A percentile compares a stretch with the other conserved stretches of the same genome.
Conservation (phyloP, 1,140 invertebrate species). For the Palaemon carinicauda region DNA sequence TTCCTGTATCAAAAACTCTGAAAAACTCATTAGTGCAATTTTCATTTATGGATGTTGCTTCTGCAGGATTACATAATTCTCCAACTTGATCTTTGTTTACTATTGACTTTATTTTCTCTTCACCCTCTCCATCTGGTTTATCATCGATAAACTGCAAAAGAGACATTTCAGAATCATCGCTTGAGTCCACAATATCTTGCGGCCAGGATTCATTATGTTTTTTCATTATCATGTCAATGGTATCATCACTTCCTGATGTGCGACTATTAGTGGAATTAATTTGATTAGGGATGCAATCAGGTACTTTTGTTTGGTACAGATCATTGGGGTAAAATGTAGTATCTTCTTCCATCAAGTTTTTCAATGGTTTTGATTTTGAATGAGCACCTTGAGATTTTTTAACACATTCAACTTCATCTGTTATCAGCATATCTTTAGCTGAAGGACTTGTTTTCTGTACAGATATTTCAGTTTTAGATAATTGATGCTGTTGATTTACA, state of each 20-base stretch:
- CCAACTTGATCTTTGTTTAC: neutral
- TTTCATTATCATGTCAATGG: slow-evolving; percentile 33
- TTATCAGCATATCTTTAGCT: no score
- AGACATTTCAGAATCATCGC: slow-evolving; percentile 38
- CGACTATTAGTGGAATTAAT: neutral
- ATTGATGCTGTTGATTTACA: no score
- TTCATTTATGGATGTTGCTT: no score
- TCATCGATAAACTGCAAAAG: slow-evolving; percentile 29
- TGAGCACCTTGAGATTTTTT: neutral
- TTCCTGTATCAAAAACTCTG: no score
- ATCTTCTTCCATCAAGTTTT: neutral
- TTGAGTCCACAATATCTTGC: neutral
- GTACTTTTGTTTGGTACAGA: neutral
- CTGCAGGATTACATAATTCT: neutral
- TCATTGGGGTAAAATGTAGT: slow-evolving; percentile 23
- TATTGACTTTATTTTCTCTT: neutral
- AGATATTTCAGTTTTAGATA: no score
- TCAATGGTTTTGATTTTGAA: neutral
- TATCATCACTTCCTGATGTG: slow-evolving; percentile 35
- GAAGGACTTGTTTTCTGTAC: no score
- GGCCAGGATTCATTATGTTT: slow-evolving; percentile 35
- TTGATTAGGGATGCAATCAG: neutral
- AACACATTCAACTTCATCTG: neutral
- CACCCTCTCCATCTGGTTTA: neutral
- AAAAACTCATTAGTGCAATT: no score